Evolutionary conservation across 2,797 vertebrate species (phyloP).

Genomic region (Zalophus californianus): DNA sequence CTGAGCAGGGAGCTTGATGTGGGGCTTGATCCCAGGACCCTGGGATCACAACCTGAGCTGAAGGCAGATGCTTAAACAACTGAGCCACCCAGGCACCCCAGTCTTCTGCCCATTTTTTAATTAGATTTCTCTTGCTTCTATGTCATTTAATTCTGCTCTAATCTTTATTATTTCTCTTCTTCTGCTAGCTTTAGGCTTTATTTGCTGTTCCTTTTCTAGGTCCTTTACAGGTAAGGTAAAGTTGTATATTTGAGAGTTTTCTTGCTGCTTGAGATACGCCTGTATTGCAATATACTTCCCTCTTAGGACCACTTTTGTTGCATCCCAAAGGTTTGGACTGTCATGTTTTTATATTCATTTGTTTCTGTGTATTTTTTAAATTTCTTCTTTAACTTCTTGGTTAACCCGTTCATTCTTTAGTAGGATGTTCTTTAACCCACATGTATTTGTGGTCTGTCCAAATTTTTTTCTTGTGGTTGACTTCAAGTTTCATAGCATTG

Average conservation of each 20-base stretch:
- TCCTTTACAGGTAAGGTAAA: background rate
- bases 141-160: background rate
- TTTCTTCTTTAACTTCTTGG: background rate
- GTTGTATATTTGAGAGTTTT: background rate
- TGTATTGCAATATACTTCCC: background rate
- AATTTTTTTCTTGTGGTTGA: background rate
- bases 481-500: background rate
- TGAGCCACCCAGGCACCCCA: no score
- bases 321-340: background rate
- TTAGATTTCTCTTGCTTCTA: no score
- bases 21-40: no score
- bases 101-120: no score
- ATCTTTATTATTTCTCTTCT: background rate
- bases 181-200: background rate
- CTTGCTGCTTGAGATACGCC: background rate
- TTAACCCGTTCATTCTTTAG: background rate
- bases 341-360: background rate
- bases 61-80: no score
- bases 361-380: background rate
- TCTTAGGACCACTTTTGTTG: background rate
- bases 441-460: background rate
- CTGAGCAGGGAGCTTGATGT: no score
- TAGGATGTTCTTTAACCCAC: background rate
- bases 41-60: no score
- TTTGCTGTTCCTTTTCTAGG: background rate